These are phyloP conservation scores for Mus spretus DNA, from an alignment of 2,797 vertebrate genomes.

Conservation along the genomic window DNA sequence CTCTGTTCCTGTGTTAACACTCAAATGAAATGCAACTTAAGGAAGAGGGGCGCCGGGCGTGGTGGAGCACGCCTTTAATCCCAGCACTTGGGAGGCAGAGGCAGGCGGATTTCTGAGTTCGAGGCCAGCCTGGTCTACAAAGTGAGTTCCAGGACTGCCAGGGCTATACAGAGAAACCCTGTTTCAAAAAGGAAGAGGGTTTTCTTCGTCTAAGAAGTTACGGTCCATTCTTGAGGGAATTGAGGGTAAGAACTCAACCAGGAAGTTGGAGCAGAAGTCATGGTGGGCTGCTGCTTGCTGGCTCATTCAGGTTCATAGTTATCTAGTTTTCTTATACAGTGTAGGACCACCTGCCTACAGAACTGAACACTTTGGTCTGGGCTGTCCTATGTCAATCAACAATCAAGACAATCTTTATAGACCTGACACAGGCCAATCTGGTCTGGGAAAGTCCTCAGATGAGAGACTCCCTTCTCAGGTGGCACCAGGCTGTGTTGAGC, in stretches of 20 bases:
- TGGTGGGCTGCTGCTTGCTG: not conserved
- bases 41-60: not conserved
- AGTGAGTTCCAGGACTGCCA: too few relatives aligned
- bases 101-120: too few relatives aligned
- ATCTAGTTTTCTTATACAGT: not conserved
- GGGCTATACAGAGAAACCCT: too few relatives aligned
- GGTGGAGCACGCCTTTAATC: too few relatives aligned
- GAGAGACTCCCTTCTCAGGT: not conserved
- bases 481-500: not conserved
- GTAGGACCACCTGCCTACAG: not conserved
- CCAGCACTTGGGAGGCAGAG: too few relatives aligned
- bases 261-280: not conserved
- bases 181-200: too few relatives aligned
- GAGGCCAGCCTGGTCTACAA: too few relatives aligned
- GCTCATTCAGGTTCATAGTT: not conserved
- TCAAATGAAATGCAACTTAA: not conserved
- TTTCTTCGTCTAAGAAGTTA: not conserved
- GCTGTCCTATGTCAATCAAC: not conserved
- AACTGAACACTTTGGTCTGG: not conserved
- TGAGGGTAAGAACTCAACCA: not conserved
- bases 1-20: not conserved
- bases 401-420: not conserved
- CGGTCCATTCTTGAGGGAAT: not conserved
- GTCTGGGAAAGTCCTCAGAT: not conserved
- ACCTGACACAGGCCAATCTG: not conserved